A percentile compares a stretch with the other conserved stretches of the same genome.
phyloP scores from a whole-genome alignment of 2,888 invertebrate species.

The Merodon equestris region DNA sequence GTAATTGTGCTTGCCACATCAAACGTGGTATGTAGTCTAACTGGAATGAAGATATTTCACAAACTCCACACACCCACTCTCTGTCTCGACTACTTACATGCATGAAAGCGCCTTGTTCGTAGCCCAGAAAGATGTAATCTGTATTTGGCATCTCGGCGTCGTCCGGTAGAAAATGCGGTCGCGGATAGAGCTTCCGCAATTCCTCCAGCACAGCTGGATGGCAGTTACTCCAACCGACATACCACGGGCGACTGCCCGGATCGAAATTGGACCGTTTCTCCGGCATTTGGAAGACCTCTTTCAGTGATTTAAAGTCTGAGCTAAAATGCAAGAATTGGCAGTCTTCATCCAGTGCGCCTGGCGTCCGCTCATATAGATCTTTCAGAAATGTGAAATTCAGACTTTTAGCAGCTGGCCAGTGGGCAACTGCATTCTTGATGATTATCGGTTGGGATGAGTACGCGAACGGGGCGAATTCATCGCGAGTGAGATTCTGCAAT shows the following conservation, averaged over 20 bases:
- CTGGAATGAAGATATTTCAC: constrained; percentile 79
- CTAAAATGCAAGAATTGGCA: constrained; percentile 94
- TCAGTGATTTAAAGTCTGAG: constrained; percentile 87
- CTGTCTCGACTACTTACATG: constrained; percentile 83
- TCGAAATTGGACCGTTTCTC: constrained; percentile 81
- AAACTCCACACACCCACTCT: neutral
- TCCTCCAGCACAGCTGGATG: constrained; percentile 87
- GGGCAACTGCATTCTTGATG: constrained; percentile 85
- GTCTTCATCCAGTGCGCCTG: constrained; percentile 87
- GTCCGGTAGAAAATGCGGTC: constrained; percentile 91
- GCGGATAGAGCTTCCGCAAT: constrained; percentile 87
- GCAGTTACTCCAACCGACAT: constrained; percentile 96
- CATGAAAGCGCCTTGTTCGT: constrained; percentile 93
- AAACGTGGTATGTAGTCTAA: constrained; percentile 93
- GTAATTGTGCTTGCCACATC: constrained; percentile 96
- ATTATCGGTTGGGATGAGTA: constrained; percentile 90
- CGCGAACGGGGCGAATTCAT: constrained; percentile 86
- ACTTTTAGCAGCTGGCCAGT: constrained; percentile 87
- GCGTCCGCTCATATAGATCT: constrained; percentile 83
- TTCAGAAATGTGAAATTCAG: constrained; percentile 86
- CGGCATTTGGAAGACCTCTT: constrained; percentile 89
- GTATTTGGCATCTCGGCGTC: constrained; percentile 93
- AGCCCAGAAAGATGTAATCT: constrained; percentile 95
- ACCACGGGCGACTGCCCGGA: constrained; percentile 88
- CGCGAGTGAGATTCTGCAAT: constrained; percentile 84